Conservation (phyloP, 1,140 invertebrate species). For the Lerema accius region DNA sequence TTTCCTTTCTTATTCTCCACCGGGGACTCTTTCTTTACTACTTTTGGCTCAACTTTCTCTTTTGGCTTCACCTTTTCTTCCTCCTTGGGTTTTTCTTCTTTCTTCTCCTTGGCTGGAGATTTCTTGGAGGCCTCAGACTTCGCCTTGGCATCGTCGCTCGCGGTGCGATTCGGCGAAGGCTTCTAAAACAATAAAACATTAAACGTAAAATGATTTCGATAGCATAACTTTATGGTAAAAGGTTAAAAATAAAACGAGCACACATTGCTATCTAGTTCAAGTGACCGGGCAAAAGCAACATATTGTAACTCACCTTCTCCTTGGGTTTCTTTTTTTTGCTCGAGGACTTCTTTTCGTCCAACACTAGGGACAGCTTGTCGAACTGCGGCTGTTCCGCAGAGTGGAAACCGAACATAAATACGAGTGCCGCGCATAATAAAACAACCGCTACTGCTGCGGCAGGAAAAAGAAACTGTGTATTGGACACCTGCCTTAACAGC, state of each 20-base stretch:
- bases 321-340: constrained; percentile 87
- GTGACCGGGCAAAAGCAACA: constrained; percentile 37
- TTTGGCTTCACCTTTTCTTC: constrained; percentile 70
- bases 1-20: constrained; percentile 75
- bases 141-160: constrained; percentile 70
- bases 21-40: constrained; percentile 79
- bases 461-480: constrained; percentile 84
- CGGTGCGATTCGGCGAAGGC: constrained; percentile 79
- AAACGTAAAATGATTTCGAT: not conserved
- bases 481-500: constrained; percentile 82
- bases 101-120: constrained; percentile 77
- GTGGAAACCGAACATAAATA: constrained; percentile 89
- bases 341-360: constrained; percentile 85
- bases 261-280: constrained; percentile 42
- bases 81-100: constrained; percentile 74
- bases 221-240: constrained; percentile 23
- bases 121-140: constrained; percentile 75
- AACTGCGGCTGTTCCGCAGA: constrained; percentile 88
- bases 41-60: constrained; percentile 64
- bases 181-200: constrained; percentile 60
- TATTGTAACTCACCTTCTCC: constrained; percentile 86
- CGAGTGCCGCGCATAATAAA: constrained; percentile 85
- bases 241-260: constrained; percentile 79
- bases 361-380: constrained; percentile 84
- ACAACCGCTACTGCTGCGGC: constrained; percentile 86